These are phyloP conservation scores for Cygnus buccinator DNA, from an alignment of 2,113 vertebrate genomes.

Conservation along the genomic window DNA sequence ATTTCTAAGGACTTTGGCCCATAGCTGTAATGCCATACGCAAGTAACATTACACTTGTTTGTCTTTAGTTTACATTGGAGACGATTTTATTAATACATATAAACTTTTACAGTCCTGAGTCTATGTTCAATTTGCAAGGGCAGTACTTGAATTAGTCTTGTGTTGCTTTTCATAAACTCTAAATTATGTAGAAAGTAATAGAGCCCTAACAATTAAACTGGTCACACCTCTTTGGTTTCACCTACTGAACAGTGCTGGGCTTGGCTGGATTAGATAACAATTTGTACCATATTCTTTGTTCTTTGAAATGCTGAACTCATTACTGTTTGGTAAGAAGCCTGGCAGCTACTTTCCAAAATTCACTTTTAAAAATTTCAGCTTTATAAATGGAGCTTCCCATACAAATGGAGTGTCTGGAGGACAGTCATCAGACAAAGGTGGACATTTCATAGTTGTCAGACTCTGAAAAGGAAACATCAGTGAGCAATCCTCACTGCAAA, in stretches of 20 bases:
- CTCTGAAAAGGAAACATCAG: not conserved
- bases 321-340: not conserved
- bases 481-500: not conserved
- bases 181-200: not conserved
- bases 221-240: not conserved
- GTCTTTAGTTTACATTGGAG: not conserved
- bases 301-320: not conserved
- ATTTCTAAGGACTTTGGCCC: not conserved
- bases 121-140: not conserved
- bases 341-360: not conserved
- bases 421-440: not conserved
- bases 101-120: not conserved
- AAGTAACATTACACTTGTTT: conserved; percentile 18
- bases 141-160: conserved; percentile 3
- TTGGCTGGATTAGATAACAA: not conserved
- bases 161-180: not conserved
- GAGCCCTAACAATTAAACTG: not conserved
- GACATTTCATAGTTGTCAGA: not conserved
- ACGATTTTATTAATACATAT: conserved; percentile 28
- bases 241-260: not conserved
- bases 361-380: not conserved
- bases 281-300: not conserved
- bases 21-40: not conserved
- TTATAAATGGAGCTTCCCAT: not conserved
- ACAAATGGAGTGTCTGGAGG: not conserved